Percentiles rank a stretch among this genome's conserved stretches.
Evolutionary conservation across 1,140 invertebrate species (phyloP).

Genomic region (Plutomurus gul): DNA sequence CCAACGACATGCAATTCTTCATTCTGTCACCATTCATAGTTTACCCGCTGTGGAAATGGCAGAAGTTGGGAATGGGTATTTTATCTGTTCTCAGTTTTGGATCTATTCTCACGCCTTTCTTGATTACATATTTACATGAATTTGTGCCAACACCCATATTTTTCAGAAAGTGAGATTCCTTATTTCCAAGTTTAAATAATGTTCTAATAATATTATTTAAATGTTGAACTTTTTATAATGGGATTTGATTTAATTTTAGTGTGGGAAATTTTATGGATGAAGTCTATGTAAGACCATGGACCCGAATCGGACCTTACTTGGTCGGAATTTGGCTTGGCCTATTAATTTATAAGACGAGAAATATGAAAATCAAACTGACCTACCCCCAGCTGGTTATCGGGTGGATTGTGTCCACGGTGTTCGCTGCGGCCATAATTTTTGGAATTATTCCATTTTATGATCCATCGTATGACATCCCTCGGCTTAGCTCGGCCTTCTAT

Average conservation of each 20-base stretch:
- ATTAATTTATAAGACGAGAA: slow-evolving; percentile 41
- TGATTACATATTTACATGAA: slow-evolving; percentile 34
- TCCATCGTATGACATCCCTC: slow-evolving; percentile 56
- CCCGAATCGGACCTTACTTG: slow-evolving; percentile 49
- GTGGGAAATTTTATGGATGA: slow-evolving; percentile 23
- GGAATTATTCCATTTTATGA: slow-evolving; percentile 37
- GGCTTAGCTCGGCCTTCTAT: slow-evolving; percentile 64
- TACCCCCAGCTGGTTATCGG: slow-evolving; percentile 2
- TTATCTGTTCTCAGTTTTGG: slow-evolving; percentile 35
- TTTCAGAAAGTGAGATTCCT: slow-evolving; percentile 39
- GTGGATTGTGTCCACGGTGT: slow-evolving; percentile 29
- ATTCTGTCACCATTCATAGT: slow-evolving; percentile 63
- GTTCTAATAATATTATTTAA: neutral
- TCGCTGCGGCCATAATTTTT: slow-evolving; percentile 32
- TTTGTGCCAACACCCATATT: slow-evolving; percentile 39
- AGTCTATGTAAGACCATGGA: slow-evolving; percentile 47
- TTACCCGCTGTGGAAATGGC: slow-evolving; percentile 54
- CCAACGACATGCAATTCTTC: slow-evolving; percentile 80
- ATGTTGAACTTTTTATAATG: neutral
- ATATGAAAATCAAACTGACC: slow-evolving; percentile 35
- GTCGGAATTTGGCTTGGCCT: slow-evolving; percentile 54
- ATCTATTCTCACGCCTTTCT: slow-evolving; percentile 33
- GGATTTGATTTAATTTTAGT: no score
- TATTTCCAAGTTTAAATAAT: neutral
- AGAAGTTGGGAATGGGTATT: slow-evolving; percentile 37